Conservation (phyloP, 1,140 invertebrate species). For the Habropoda laboriosa region DNA sequence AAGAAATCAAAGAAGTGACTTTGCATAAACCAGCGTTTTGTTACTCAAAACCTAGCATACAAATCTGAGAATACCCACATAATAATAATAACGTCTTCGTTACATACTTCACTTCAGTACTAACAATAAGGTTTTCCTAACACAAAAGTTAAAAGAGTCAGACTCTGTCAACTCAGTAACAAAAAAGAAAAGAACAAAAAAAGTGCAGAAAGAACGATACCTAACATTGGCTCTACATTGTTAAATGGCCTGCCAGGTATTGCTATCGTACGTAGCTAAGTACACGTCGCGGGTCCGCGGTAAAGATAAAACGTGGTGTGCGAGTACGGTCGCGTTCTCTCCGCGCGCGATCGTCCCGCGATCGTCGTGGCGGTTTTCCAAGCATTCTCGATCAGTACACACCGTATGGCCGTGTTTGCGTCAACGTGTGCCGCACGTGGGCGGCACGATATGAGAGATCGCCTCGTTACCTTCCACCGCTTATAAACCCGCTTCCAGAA, state of each 20-base stretch:
- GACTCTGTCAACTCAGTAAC: no score
- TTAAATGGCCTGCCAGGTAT: background rate
- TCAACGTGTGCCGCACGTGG: slow-evolving; percentile 56
- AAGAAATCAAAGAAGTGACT: no score
- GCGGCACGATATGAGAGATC: slow-evolving; percentile 62
- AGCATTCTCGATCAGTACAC: slow-evolving; percentile 42
- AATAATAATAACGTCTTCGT: no score
- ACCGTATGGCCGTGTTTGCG: slow-evolving; percentile 47
- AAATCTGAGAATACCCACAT: no score
- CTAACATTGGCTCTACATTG: background rate
- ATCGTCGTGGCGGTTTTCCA: slow-evolving; percentile 7
- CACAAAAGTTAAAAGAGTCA: no score
- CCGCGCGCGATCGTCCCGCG: slow-evolving; percentile 8
- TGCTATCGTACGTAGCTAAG: background rate
- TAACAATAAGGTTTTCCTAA: no score
- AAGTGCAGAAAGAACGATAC: no score
- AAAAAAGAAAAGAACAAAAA: no score
- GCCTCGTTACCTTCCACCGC: slow-evolving; percentile 57
- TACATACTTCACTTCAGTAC: no score
- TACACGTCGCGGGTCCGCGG: background rate
- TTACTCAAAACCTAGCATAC: no score
- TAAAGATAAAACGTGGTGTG: background rate
- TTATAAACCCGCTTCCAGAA: slow-evolving; percentile 48
- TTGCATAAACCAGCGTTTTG: no score
- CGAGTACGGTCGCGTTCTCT: background rate